A percentile compares a stretch with the other conserved stretches of the same genome.
phyloP scores from a whole-genome alignment of 2,797 vertebrate genomes.

The Florisuga fusca region DNA sequence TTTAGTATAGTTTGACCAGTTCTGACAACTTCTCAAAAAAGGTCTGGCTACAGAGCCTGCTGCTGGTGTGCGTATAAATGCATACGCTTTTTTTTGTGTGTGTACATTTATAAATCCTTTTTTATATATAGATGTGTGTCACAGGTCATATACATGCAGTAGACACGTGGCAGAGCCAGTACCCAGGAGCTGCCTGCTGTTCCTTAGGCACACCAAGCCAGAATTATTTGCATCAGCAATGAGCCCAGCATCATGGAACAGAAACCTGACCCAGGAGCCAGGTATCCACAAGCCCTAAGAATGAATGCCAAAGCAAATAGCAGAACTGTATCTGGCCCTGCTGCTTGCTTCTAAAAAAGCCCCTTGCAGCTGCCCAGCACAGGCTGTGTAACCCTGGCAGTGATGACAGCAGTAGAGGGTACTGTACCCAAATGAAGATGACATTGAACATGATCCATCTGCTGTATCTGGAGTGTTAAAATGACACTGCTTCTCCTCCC shows the following conservation, averaged over 20 bases:
- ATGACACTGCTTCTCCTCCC: not conserved
- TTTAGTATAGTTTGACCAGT: not conserved
- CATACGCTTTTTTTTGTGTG: too few species aligned
- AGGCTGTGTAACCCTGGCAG: not conserved
- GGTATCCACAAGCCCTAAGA: not conserved
- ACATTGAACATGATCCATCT: not conserved
- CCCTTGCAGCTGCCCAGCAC: not conserved
- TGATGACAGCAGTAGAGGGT: not conserved
- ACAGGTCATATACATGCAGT: not conserved
- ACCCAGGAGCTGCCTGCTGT: not conserved
- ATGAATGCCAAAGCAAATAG: not conserved
- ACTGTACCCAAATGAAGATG: not conserved
- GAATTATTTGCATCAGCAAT: not conserved
- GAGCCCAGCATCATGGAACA: not conserved
- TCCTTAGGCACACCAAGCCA: not conserved
- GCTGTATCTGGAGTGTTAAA: not conserved
- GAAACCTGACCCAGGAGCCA: not conserved
- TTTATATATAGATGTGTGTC: not conserved
- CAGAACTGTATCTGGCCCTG: not conserved
- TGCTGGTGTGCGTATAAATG: not conserved
- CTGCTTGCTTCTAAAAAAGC: not conserved
- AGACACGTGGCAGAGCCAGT: not conserved
- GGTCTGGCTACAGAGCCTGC: not conserved
- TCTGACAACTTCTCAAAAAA: not conserved
- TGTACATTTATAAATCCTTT: not conserved